A percentile compares a stretch with the other conserved stretches of the same genome.
phyloP scores from a whole-genome alignment of 2,797 vertebrate genomes.

The Parotocinclus haroldoi region DNA sequence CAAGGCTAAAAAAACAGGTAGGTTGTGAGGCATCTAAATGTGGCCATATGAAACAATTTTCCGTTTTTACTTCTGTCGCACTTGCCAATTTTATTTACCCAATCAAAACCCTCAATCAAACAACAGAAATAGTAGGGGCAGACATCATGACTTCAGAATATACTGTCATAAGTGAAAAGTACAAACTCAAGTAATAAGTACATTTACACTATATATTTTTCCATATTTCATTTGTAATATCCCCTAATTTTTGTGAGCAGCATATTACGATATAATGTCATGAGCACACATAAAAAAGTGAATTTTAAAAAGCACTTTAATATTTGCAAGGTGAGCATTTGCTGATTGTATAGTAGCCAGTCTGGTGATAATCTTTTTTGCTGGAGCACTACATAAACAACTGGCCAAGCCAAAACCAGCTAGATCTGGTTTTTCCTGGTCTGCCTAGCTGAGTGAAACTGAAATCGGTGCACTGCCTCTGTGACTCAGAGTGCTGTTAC shows the following conservation, averaged over 20 bases:
- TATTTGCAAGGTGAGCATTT: no score
- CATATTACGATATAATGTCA: neutral
- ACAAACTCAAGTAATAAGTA: no score
- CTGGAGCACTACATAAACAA: conserved; percentile 11
- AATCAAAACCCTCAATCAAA: neutral
- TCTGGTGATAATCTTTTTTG: no score
- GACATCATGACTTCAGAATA: neutral
- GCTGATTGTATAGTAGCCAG: no score
- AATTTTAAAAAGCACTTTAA: no score
- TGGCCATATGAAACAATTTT: conserved; percentile 32
- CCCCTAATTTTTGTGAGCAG: neutral
- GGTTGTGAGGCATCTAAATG: conserved; percentile 36
- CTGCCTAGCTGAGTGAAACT: conserved; percentile 39
- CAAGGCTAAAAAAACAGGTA: conserved; percentile 42
- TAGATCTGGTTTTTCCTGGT: conserved; percentile 49
- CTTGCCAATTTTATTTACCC: conserved; percentile 4
- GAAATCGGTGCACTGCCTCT: conserved; percentile 43
- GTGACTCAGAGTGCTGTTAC: conserved; percentile 47
- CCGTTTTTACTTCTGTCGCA: conserved; percentile 33
- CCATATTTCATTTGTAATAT: no score
- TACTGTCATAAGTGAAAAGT: neutral
- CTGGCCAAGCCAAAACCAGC: conserved; percentile 44
- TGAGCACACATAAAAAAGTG: no score
- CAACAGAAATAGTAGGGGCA: neutral
- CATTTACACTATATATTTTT: no score